A percentile compares a stretch with the other conserved stretches of the same genome.
Conservation (phyloP, 1,140 invertebrate species). For the Caenorhabditis inopinata region DNA sequence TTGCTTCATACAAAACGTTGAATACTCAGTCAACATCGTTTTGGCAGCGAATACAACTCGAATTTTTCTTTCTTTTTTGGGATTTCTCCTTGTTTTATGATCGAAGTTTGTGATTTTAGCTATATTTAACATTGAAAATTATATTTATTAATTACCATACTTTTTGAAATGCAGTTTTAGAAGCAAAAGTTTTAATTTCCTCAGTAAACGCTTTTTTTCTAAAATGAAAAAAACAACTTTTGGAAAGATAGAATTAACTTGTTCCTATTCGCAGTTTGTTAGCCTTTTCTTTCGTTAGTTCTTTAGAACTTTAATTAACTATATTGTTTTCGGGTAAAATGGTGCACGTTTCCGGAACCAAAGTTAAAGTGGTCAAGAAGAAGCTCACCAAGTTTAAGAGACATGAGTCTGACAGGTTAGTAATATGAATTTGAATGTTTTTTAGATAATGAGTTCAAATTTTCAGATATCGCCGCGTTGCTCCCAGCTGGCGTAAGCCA, state of each 20-base stretch:
- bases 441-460: not conserved
- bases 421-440: not conserved
- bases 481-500: constrained; percentile 84
- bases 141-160: no score
- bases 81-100: not conserved
- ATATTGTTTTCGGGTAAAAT: constrained; percentile 47
- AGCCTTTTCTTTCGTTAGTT: no score
- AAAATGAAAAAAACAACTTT: no score
- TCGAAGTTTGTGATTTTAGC: not conserved
- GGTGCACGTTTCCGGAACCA: constrained; percentile 48
- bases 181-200: no score
- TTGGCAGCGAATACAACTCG: not conserved
- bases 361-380: constrained; percentile 50
- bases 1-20: not conserved
- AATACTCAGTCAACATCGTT: not conserved
- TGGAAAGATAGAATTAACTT: no score
- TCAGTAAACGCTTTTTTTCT: no score
- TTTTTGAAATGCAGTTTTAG: no score
- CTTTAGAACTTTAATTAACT: not conserved
- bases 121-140: no score
- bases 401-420: constrained; percentile 50
- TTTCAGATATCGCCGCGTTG: constrained; percentile 55
- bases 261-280: no score
- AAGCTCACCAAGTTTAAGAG: constrained; percentile 51
- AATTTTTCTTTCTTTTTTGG: not conserved